phyloP scores from a whole-genome alignment of 2,797 vertebrate species.

The Pempheris klunzingeri region DNA sequence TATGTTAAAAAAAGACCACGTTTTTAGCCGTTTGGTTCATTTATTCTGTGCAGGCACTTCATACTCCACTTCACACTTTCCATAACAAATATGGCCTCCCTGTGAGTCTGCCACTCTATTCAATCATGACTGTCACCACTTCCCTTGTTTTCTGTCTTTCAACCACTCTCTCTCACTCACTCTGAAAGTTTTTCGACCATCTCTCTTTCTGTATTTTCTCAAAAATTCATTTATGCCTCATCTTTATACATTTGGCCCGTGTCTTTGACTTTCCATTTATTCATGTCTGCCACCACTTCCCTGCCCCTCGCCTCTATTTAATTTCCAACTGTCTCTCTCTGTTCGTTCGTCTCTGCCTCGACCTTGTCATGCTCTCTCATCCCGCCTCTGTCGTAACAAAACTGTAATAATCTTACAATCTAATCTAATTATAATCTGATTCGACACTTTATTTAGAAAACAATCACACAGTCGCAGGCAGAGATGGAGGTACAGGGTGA shows the following conservation, averaged over 20 bases:
- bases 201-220: constrained; percentile 19
- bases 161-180: constrained; percentile 29
- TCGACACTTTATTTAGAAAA: constrained; percentile 50
- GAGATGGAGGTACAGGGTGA: constrained; percentile 44
- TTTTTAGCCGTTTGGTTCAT: constrained; percentile 23
- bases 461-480: no score
- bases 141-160: constrained; percentile 47
- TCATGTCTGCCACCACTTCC: constrained; percentile 39
- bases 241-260: constrained; percentile 39
- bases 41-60: constrained; percentile 36
- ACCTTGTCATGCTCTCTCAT: constrained; percentile 31
- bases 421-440: constrained; percentile 55
- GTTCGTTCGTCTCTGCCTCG: constrained; percentile 20
- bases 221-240: constrained; percentile 42
- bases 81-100: constrained; percentile 55
- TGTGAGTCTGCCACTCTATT: constrained; percentile 53
- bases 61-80: constrained; percentile 31
- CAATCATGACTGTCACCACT: constrained; percentile 44
- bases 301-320: constrained; percentile 8
- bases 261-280: constrained; percentile 52
- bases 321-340: constrained; percentile 18
- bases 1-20: constrained; percentile 10
- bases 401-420: constrained; percentile 48
- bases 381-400: constrained; percentile 22
- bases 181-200: constrained; percentile 23